Conservation (phyloP, 2,888 invertebrate genomes). For the Clitarchus hookeri region DNA sequence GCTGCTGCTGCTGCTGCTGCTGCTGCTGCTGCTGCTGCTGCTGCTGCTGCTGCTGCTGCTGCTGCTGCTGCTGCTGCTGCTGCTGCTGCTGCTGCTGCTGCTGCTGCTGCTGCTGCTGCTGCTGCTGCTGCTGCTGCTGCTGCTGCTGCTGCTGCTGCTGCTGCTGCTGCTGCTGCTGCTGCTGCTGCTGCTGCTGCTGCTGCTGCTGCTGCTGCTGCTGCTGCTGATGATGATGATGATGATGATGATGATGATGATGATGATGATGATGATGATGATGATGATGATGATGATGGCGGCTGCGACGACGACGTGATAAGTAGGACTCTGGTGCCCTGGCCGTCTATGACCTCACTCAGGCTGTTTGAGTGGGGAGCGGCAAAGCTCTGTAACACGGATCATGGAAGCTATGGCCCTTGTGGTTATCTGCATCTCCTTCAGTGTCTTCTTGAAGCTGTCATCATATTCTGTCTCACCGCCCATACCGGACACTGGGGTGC, state of each 20-base stretch:
- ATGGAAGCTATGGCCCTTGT: too few species aligned
- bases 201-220: slow-evolving; percentile 14
- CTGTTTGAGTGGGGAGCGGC: too few species aligned
- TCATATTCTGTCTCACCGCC: too few species aligned
- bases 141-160: slow-evolving; percentile 14
- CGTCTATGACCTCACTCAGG: too few species aligned
- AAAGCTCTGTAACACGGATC: too few species aligned
- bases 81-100: slow-evolving; percentile 14
- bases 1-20: slow-evolving; percentile 14
- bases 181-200: slow-evolving; percentile 14
- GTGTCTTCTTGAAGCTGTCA: too few species aligned
- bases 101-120: slow-evolving; percentile 14
- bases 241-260: background rate
- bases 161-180: slow-evolving; percentile 14
- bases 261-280: background rate
- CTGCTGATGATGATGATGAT: background rate
- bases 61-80: slow-evolving; percentile 14
- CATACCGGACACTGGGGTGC: too few species aligned
- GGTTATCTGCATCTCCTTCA: too few species aligned
- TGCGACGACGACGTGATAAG: background rate
- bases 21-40: slow-evolving; percentile 14
- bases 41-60: slow-evolving; percentile 14
- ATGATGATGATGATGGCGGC: background rate
- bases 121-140: slow-evolving; percentile 14
- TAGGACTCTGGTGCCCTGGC: too few species aligned